Base-by-base conservation (phyloP, 1,140 invertebrate genomes). In the Trachymyrmex septentrionalis region DNA sequence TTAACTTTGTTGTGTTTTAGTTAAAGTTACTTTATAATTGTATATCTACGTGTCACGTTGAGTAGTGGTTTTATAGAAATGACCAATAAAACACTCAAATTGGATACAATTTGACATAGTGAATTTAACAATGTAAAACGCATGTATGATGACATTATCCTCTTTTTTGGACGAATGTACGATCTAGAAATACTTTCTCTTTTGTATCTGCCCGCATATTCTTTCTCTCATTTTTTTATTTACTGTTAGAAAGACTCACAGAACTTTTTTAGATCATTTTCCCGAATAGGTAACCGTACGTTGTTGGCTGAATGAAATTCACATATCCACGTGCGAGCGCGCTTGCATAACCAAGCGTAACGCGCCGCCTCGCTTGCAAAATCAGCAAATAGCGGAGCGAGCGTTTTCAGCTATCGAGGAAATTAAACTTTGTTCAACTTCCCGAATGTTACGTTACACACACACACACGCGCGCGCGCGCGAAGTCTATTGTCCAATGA, bases 351-450 rank as follows among this genome's bases (percentile, higher is more conserved):
- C 30, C 14, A 48, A 48, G 66, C 38, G 27, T 69, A 61, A 34
- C 34, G 21, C 44, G 48, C 9, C n/a, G 30, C 48, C 24, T 77
- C 34, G 57, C 57, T 77, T 27, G 38, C 77, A 71, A 69, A 71
- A 57, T 71, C 63, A 59, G 38, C 67, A 71, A 72, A 61, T 21
- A 75, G 10, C 24, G 9, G 34, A 48, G 38, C 55, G 38, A 77
- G 24, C 21, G 59, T 78, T 73, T 38, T 50, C 21, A 50, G 38
- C 75, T 85, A 78, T 78, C 66, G 85, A 72, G 76, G 64, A 86
- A 86, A 86, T 86, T 86, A 82, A 86, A 86, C 66, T 86, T 82
- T 72, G 77, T 86, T 86, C 53, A n/a, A 71, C 48, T 86, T 86
- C 27, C 75, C 44, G 66, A 86, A 57, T 69, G 16, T 57, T 77